Evolutionary conservation across 2,888 invertebrate genomes (phyloP), one percentile per base, ranked within the genome.

Genomic region (Zygothrica quintamaculata): DNA sequence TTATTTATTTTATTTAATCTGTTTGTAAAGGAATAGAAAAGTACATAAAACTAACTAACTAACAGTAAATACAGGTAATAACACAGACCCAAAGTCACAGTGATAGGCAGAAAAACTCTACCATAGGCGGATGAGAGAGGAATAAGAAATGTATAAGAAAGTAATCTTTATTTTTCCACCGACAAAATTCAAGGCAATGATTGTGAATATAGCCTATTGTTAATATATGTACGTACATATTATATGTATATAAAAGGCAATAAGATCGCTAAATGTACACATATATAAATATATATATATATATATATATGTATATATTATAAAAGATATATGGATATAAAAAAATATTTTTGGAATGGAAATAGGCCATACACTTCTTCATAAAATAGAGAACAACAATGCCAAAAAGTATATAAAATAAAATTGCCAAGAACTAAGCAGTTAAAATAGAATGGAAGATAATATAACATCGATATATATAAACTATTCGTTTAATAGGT

Each of bases 91-190:
- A 46, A 13, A 42, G 52, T 6, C 26, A 33, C 22, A 46, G 53
- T 39, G 34, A 50, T 48, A 26, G 39, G 46, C n/a, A 29, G n/a
- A 2, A 7, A 29, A 3, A n/a, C 3, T 6, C 2, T 8, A n/a
- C 29, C 29, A 29, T 29, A 29, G n/a, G 29, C 7, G 9, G 15
- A 57, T 34, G 26, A 31, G 37, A 31, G 34, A 50, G 42, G 39
- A 12, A 12, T 42, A 39, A 42, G 5, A 29, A 9, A 64, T 43
- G 42, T 58, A 51, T 40, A n/a, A 29, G 33, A 61, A 34, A 51
- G 62, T 9, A 50, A 56, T 47, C 61, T 67, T 77, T 78, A 78
- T 84, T 80, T 78, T 78, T 79, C 70, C 77, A 80, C 67, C 84
- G 67, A 71, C 33, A 61, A 70, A 79, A 75, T 56, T 55, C 75